Conservation (phyloP, 2,797 vertebrate species). For the Poecilia velifera region DNA sequence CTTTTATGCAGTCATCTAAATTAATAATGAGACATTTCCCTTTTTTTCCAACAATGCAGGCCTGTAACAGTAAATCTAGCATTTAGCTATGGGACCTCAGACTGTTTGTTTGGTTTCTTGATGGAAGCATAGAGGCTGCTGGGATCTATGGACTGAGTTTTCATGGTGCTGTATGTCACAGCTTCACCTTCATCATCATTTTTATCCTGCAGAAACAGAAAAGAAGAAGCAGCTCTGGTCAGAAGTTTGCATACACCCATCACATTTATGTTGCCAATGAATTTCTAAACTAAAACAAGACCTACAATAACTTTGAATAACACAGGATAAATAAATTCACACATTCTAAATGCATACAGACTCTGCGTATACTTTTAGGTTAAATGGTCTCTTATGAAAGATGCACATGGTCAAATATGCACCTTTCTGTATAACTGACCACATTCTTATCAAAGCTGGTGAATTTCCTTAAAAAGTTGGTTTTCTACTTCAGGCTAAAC, state of each 20-base stretch:
- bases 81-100: too few species aligned
- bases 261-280: not conserved
- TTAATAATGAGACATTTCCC: not conserved
- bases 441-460: not conserved
- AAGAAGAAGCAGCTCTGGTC: not conserved
- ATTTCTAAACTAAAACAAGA: not conserved
- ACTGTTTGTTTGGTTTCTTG: not conserved
- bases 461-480: not conserved
- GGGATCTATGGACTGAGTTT: not conserved
- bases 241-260: not conserved
- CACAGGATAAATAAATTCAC: not conserved
- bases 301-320: not conserved
- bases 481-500: not conserved
- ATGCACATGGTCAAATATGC: not conserved
- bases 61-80: too few species aligned
- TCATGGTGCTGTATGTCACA: slow-evolving; percentile 7
- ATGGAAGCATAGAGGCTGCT: slow-evolving; percentile 1
- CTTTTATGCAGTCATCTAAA: not conserved
- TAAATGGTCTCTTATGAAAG: not conserved
- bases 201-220: slow-evolving; percentile 3
- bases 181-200: too few species aligned
- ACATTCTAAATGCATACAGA: not conserved
- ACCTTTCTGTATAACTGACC: not conserved
- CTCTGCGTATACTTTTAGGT: not conserved
- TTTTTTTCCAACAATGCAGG: too few species aligned